phyloP scores from a whole-genome alignment of 2,113 vertebrate species.

The Cichladusa arquata region DNA sequence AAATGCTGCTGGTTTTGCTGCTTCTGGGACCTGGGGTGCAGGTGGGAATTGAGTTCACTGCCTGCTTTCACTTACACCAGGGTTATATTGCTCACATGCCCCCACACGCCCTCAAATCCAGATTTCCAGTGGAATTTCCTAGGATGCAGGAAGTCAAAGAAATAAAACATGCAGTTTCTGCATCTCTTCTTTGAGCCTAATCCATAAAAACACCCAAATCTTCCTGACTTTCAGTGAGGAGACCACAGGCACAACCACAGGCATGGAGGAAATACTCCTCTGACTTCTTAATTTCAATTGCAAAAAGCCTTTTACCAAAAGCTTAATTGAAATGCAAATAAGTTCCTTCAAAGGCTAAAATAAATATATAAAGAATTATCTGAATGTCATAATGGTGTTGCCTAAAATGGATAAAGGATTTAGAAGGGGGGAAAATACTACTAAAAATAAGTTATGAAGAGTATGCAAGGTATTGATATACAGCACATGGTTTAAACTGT shows the following conservation, averaged over 20 bases:
- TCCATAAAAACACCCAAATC: not conserved
- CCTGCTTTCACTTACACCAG: not conserved
- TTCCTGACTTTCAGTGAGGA: not conserved
- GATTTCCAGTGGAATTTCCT: not conserved
- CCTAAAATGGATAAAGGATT: conserved; percentile 53
- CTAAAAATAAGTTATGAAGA: conserved; percentile 56
- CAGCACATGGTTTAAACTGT: conserved; percentile 60
- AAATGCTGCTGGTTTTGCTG: not conserved
- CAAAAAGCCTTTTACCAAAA: conserved; percentile 19
- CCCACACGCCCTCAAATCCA: not conserved
- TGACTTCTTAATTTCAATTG: conserved; percentile 28
- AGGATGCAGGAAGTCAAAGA: not conserved
- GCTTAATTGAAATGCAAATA: conserved; percentile 31
- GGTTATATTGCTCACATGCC: not conserved
- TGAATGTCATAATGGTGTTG: not conserved
- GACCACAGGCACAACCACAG: not conserved
- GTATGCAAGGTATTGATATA: conserved; percentile 60
- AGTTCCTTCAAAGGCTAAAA: conserved; percentile 40
- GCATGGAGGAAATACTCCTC: not conserved
- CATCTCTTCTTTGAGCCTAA: not conserved
- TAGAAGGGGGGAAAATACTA: not conserved
- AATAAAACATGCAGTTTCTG: not conserved
- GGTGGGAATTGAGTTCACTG: not conserved
- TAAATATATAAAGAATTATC: not conserved
- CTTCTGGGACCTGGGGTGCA: not conserved